phyloP scores from a whole-genome alignment of 2,797 vertebrate genomes.

The Schizopygopsis malacanthus region DNA sequence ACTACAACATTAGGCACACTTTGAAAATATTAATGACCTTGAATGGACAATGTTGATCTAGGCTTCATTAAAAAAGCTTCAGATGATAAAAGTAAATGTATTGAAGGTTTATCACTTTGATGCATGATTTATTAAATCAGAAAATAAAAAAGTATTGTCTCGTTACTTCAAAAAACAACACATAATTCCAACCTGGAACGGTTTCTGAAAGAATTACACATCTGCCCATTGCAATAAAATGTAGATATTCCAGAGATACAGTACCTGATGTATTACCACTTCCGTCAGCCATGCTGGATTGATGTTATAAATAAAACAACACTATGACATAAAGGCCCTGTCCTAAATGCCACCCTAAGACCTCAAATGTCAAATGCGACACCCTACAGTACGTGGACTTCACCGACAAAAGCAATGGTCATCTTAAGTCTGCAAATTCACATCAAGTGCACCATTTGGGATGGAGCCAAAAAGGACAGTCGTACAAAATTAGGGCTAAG shows the following conservation, averaged over 20 bases:
- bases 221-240: background rate
- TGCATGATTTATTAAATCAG: conserved; percentile 5
- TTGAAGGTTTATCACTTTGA: conserved; percentile 35
- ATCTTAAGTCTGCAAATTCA: conserved; percentile 8
- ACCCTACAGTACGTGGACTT: conserved; percentile 12
- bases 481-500: background rate
- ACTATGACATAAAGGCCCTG: background rate
- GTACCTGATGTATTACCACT: background rate
- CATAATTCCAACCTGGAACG: no score
- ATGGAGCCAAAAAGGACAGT: background rate
- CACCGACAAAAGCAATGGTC: background rate
- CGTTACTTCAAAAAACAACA: background rate
- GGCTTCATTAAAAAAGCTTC: conserved; percentile 64
- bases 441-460: background rate
- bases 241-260: background rate
- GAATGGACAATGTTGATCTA: conserved; percentile 65
- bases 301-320: conserved; percentile 25
- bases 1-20: conserved; percentile 1
- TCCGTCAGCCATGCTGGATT: conserved; percentile 8
- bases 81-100: conserved; percentile 65
- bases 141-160: background rate
- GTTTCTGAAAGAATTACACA: background rate
- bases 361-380: conserved; percentile 32
- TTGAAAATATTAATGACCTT: conserved; percentile 52
- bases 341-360: conserved; percentile 23